Percentiles rank a stretch among this genome's conserved stretches.
phyloP scores from a whole-genome alignment of 2,797 vertebrate genomes.

The Falco berigora region DNA sequence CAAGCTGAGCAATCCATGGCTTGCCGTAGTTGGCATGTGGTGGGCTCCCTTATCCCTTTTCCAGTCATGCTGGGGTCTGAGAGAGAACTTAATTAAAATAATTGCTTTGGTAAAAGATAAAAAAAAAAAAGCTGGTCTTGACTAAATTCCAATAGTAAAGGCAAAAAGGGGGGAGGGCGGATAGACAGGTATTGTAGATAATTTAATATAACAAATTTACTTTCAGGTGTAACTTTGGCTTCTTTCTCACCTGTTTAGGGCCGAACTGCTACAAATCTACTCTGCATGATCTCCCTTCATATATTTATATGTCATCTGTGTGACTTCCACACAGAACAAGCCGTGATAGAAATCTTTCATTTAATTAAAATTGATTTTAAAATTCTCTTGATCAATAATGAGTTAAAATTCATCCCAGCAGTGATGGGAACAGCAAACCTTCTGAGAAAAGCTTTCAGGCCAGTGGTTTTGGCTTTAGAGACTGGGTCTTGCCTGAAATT shows the following conservation, averaged over 20 bases:
- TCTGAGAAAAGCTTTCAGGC: slow-evolving; percentile 56
- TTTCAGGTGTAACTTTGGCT: slow-evolving; percentile 2
- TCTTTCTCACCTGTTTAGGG: background rate
- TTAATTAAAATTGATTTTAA: slow-evolving; percentile 84
- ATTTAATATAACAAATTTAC: background rate
- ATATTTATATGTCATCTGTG: slow-evolving; percentile 60
- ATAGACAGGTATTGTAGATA: background rate
- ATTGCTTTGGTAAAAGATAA: background rate
- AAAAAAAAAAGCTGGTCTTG: background rate
- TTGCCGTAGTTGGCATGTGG: background rate
- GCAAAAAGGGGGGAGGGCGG: background rate
- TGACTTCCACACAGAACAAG: slow-evolving; percentile 73
- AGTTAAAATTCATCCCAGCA: slow-evolving; percentile 77
- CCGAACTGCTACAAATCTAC: slow-evolving; percentile 28
- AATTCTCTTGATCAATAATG: slow-evolving; percentile 78
- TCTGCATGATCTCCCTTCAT: slow-evolving; percentile 32
- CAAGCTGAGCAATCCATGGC: background rate
- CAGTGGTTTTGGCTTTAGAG: slow-evolving; percentile 53
- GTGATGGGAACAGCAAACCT: slow-evolving; percentile 62
- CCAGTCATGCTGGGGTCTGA: background rate
- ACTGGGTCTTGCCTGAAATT: slow-evolving; percentile 54
- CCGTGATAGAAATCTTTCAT: slow-evolving; percentile 79
- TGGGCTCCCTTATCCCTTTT: background rate
- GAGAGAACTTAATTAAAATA: background rate
- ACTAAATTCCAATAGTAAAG: background rate